Evolutionary conservation across 2,888 invertebrate species (phyloP), one percentile per base, ranked within the genome.

Genomic region (Pristionchus entomophagus): DNA sequence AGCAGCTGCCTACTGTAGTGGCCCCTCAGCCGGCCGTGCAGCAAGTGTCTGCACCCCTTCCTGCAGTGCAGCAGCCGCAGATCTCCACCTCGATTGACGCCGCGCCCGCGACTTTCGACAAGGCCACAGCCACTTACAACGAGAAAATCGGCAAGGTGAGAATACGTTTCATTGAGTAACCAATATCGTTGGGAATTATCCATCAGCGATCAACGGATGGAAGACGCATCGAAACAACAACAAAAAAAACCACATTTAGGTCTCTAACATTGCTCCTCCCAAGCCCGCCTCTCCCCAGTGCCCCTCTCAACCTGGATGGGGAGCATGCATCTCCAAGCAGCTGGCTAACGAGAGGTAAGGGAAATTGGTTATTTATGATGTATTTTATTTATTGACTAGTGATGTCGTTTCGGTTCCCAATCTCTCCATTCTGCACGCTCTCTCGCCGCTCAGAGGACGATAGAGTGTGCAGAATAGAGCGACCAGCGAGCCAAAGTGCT

Each of bases 271-370:
- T 38, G 69, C 69, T 41, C 69, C 69, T 69, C 69, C 69, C 38
- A 69, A 69, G 69, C 69, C 69, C 22, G 69, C 69, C n/a, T 35
- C 69, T 69, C 51, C 87, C 35, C 86, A 91, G 88, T 93, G 93
- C 80, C 92, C 93, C 41, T 88, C 90, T 59, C 92, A 92, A 84
- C 92, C 92, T 32, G 92, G 91, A 87, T 93, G 92, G 92, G 90
- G 91, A 85, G 92, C 93, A 32, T 93, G 93, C 87, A 91, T 93
- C 62, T 87, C 91, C 17, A 93, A 93, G 85, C 91, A 91, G 12
- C 85, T 89, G 12, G 92, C 92, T 49, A 92, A 92, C 51, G 90
- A 91, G 62, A 29, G 83, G 81, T 81, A 32, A 32, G 35, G n/a
- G n/a, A n/a, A 51, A 29, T 35, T n/a, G 41, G 35, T 77, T 6